Percentiles rank a stretch among this genome's conserved stretches.
phyloP scores from a whole-genome alignment of 2,888 invertebrate genomes.

The Mythimna vitellina region DNA sequence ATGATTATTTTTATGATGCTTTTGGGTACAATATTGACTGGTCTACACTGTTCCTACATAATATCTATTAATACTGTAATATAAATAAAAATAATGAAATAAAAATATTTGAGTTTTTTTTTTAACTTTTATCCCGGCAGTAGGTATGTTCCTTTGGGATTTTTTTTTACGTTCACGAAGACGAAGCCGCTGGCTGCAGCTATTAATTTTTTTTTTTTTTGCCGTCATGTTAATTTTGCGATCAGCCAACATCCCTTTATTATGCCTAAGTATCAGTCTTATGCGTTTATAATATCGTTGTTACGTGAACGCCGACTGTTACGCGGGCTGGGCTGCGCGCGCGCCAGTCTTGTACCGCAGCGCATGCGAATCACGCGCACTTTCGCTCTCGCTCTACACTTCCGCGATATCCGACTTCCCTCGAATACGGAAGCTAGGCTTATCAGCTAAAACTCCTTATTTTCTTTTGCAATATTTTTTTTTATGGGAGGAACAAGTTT shows the following conservation, averaged over 20 bases:
- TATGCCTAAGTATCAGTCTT: constrained; percentile 40
- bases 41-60: too few species aligned
- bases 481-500: neutral
- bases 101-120: too few species aligned
- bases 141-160: too few species aligned
- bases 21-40: too few species aligned
- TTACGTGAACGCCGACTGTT: constrained; percentile 82
- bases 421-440: constrained; percentile 50
- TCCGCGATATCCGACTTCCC: constrained; percentile 71
- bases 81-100: too few species aligned
- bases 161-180: too few species aligned
- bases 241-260: constrained; percentile 23
- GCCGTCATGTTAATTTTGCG: neutral
- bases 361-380: constrained; percentile 84
- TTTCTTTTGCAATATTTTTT: neutral
- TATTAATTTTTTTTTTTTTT: neutral
- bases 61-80: too few species aligned
- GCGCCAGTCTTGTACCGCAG: constrained; percentile 80
- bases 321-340: constrained; percentile 56
- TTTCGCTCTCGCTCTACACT: constrained; percentile 84
- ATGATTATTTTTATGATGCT: too few species aligned
- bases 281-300: constrained; percentile 62
- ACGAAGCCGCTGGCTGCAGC: too few species aligned
- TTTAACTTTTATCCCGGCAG: too few species aligned
- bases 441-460: constrained; percentile 30